A percentile compares a stretch with the other conserved stretches of the same genome.
These are phyloP conservation scores for Galerucella nymphaeae DNA, from an alignment of 2,888 invertebrate genomes.

Conservation along the genomic window DNA sequence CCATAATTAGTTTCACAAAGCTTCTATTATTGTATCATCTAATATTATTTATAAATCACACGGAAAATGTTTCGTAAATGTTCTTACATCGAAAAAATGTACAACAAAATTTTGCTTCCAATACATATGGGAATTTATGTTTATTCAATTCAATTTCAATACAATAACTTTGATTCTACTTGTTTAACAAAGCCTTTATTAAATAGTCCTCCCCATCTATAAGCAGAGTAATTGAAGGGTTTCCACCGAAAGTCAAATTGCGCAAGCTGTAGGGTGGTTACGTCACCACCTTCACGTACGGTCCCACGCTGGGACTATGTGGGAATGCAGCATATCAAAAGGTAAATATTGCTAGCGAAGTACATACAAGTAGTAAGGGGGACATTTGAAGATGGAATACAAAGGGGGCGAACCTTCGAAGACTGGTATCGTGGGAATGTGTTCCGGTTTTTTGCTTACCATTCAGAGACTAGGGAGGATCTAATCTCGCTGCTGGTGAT, in stretches of 20 bases:
- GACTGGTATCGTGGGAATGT: conserved; percentile 43
- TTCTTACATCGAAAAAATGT: too few species aligned
- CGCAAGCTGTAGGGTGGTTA: conserved; percentile 44
- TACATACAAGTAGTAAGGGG: conserved; percentile 45
- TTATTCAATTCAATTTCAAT: neutral
- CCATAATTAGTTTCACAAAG: too few species aligned
- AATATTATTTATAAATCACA: too few species aligned
- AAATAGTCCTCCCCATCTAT: conserved; percentile 22
- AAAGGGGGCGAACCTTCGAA: conserved; percentile 27
- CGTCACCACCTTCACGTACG: conserved; percentile 50
- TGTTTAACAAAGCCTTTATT: conserved; percentile 24
- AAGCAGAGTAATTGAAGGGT: conserved; percentile 45
- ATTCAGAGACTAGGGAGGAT: conserved; percentile 37
- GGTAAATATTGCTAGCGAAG: conserved; percentile 49
- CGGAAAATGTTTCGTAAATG: too few species aligned
- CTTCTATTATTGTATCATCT: too few species aligned
- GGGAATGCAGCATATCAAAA: conserved; percentile 52
- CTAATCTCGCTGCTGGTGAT: conserved; percentile 22
- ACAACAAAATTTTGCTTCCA: too few species aligned
- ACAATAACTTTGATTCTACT: neutral
- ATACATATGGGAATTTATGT: neutral
- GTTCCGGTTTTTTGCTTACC: conserved; percentile 36
- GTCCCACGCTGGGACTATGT: conserved; percentile 53
- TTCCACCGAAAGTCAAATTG: conserved; percentile 49
- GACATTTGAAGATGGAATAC: conserved; percentile 31